Base-by-base conservation (phyloP, 2,888 invertebrate genomes). In the Xestia xanthographa region DNA sequence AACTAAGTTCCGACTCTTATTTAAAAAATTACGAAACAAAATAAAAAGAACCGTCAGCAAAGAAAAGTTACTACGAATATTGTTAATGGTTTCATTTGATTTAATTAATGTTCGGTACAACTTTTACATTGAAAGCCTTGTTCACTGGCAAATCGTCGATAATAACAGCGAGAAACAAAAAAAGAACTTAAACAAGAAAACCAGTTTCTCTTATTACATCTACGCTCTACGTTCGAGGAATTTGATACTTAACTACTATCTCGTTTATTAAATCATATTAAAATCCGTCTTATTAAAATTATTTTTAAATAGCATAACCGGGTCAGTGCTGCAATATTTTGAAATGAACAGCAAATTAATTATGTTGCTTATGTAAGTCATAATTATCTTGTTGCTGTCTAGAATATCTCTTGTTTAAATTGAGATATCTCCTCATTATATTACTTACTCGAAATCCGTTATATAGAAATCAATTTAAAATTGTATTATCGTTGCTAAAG, bases 261-360 rank as follows among this genome's bases (percentile, higher is more conserved):
- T 74, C 53, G 69, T 83, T 79, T 79, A 72, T 71, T 78, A 83
- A 75, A 79, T 83, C 71, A 72, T 72, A 65, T 56, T 26, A 62
- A 26, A 80, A 71, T 58, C n/a, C 53, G 14, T 58, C 43, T 63
- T 66, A 69, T 75, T 66, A 66, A 68, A 72, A 62, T 60, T 72
- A 41, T 75, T 73, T 69, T 71, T 58, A 68, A 72, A 79, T 60
- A 65, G 20, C 62, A 60, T 48, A 85, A 83, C 66, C 63, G 68
- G 77, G 80, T 67, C 66, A 74, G 63, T 66, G 63, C 58, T 66
- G 74, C 58, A 68, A 77, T 66, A 63, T 74, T 77, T 75, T 74
- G 20, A 66, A 84, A 79, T 79, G 62, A 72, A 67, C 43, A 69
- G 26, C 68, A 50, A 72, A 83, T 79, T 72, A 78, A 80, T 62